Percentiles rank a stretch among this genome's conserved stretches.
Evolutionary conservation across 1,140 invertebrate species (phyloP).

Genomic region (Heliconius congener): DNA sequence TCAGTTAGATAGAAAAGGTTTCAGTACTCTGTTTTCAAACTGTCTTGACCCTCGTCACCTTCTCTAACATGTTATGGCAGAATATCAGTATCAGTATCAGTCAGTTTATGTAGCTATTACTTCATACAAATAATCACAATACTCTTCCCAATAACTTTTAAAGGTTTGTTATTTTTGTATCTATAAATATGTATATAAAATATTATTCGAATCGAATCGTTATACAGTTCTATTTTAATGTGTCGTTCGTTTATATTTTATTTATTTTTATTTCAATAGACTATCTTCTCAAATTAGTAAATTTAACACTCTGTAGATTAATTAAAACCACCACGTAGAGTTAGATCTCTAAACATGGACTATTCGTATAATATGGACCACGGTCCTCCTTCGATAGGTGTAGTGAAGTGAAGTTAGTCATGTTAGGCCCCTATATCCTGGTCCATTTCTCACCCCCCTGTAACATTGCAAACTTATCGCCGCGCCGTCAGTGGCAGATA

Average conservation of each 20-base stretch:
- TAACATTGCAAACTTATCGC: no score
- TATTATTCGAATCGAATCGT: no score
- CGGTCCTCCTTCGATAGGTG: no score
- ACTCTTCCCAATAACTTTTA: neutral
- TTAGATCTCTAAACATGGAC: no score
- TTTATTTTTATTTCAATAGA: neutral
- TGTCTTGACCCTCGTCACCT: slow-evolving; percentile 12
- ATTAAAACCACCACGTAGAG: no score
- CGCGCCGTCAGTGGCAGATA: no score
- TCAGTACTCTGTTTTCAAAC: slow-evolving; percentile 7
- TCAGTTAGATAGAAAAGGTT: slow-evolving; percentile 3
- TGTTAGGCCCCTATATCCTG: no score
- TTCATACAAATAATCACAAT: neutral
- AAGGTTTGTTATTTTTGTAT: neutral
- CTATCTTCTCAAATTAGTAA: neutral
- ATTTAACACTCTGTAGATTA: neutral
- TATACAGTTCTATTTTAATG: no score
- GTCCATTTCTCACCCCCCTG: no score
- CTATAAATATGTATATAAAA: no score
- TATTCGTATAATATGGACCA: no score
- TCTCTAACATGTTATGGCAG: neutral
- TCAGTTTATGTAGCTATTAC: neutral
- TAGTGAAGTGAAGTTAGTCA: no score
- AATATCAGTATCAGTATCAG: neutral
- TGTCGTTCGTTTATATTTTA: neutral